phyloP scores from a whole-genome alignment of 2,888 invertebrate genomes.

The Mesoligia furuncula region DNA sequence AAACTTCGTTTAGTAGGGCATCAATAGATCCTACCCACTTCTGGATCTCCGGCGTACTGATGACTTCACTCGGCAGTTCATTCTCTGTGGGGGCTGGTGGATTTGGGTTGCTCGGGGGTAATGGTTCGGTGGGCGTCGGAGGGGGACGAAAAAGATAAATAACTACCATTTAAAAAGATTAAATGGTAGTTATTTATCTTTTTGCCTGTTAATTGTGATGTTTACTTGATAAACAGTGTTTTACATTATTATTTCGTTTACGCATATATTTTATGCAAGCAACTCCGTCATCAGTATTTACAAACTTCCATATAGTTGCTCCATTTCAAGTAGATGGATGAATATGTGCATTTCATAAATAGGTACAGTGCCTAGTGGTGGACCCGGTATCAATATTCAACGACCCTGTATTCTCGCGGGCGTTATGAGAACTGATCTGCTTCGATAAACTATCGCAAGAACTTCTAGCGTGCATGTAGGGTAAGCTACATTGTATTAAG shows the following conservation, averaged over 20 bases:
- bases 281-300: not conserved
- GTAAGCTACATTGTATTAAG: not conserved
- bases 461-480: not conserved
- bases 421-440: slow-evolving; percentile 22
- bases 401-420: slow-evolving; percentile 29
- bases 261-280: not conserved
- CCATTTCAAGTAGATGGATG: not conserved
- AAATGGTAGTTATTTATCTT: not conserved
- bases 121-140: no score
- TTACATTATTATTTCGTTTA: not conserved
- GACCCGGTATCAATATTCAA: slow-evolving; percentile 39
- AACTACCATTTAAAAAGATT: no score
- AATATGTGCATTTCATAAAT: slow-evolving; percentile 2
- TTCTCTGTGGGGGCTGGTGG: no score
- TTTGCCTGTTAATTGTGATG: not conserved
- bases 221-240: not conserved
- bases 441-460: slow-evolving; percentile 8
- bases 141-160: no score
- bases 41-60: no score
- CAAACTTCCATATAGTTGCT: not conserved
- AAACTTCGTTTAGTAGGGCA: no score
- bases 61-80: no score
- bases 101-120: no score
- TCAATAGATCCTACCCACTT: no score
- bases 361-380: not conserved